Evolutionary conservation across 2,797 vertebrate species (phyloP).

Genomic region (Ctenosaura bakeri): DNA sequence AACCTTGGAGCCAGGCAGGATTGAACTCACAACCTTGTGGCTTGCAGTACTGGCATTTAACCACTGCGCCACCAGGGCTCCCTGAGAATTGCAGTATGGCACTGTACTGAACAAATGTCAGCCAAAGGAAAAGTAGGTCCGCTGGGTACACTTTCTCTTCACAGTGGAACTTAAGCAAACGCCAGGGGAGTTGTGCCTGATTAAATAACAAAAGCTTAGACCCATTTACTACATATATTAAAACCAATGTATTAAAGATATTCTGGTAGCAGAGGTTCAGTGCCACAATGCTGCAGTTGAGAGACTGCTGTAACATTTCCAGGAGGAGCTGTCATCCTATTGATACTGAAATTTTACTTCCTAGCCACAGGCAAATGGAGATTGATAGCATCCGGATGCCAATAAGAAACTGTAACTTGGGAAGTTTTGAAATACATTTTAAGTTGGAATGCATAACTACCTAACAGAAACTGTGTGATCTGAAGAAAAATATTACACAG

Average conservation of each 20-base stretch:
- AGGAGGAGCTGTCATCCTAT: background rate
- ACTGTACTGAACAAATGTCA: background rate
- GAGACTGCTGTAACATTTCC: background rate
- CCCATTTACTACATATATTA: background rate
- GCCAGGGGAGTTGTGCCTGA: background rate
- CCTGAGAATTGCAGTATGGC: background rate
- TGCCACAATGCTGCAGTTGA: constrained; percentile 1
- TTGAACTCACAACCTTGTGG: no score
- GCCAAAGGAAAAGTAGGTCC: background rate
- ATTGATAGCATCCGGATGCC: constrained; percentile 24
- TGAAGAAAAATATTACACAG: background rate
- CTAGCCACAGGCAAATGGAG: background rate
- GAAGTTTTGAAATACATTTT: constrained; percentile 5
- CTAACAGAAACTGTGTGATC: background rate
- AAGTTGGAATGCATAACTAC: constrained; percentile 12
- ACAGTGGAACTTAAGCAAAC: constrained; percentile 1
- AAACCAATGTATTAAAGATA: constrained; percentile 25
- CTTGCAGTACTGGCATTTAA: no score
- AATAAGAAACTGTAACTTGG: background rate
- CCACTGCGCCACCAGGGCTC: no score
- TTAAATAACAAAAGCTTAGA: constrained; percentile 18
- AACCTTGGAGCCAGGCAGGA: no score
- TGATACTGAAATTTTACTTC: constrained; percentile 16
- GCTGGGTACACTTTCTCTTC: background rate
- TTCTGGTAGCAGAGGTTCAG: background rate